Percentiles rank a stretch among this genome's conserved stretches.
Conservation (phyloP, 2,113 vertebrate genomes). For the Pseudopipra pipra region DNA sequence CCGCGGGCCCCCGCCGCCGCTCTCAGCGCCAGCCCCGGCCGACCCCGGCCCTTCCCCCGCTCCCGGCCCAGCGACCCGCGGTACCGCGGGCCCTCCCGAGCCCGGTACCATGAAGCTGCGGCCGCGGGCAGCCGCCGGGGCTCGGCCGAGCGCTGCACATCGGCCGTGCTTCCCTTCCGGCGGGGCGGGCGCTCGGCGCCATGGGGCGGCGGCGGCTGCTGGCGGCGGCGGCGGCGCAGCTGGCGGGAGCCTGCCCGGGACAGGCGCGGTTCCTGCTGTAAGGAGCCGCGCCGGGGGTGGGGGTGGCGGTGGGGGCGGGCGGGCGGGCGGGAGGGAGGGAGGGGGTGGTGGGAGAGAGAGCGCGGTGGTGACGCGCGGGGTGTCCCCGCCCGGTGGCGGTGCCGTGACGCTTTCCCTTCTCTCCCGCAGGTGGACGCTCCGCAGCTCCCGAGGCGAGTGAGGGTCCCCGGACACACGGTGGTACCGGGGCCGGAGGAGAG, state of each 20-base stretch:
- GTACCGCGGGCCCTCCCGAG: neutral
- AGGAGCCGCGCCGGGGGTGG: neutral
- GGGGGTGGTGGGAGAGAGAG: neutral
- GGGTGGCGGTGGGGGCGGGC: neutral
- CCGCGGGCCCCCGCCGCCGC: neutral
- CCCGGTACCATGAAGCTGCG: neutral
- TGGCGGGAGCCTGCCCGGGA: conserved; percentile 54
- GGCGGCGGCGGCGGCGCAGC: conserved; percentile 13
- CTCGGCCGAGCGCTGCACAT: neutral
- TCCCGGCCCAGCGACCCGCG: too few relatives aligned
- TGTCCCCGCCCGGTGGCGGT: neutral
- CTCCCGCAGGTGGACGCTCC: conserved; percentile 52
- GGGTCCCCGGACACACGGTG: neutral
- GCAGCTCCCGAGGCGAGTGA: conserved; percentile 24
- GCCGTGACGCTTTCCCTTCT: neutral
- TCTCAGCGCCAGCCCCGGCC: neutral
- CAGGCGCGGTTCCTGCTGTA: conserved; percentile 74
- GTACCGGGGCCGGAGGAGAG: neutral
- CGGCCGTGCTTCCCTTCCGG: neutral
- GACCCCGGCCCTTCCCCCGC: neutral
- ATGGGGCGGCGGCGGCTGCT: conserved; percentile 13
- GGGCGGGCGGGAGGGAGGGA: neutral
- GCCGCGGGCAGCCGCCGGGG: neutral
- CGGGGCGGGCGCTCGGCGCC: neutral
- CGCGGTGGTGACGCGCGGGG: neutral